Conservation (phyloP, 1,140 invertebrate species). For the Pogonomyrmex californicus region DNA sequence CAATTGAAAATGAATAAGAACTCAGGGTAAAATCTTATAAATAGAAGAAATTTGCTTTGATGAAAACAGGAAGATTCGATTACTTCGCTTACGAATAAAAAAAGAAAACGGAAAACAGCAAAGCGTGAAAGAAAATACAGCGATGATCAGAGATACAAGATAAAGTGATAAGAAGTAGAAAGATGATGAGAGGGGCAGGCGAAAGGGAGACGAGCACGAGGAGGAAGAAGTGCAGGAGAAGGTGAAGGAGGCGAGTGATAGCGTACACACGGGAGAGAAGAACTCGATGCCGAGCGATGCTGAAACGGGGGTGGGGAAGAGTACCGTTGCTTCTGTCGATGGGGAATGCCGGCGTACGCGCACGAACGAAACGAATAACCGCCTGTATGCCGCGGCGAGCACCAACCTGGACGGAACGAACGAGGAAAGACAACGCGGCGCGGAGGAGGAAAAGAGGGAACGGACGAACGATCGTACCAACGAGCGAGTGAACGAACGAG, state of each 20-base stretch:
- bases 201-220: constrained; percentile 45
- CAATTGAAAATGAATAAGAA: background rate
- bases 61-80: background rate
- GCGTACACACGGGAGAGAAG: constrained; percentile 62
- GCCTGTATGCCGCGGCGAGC: constrained; percentile 53
- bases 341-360: constrained; percentile 80
- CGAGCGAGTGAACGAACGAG: constrained; percentile 27
- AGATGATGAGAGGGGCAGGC: constrained; percentile 24
- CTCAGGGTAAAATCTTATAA: background rate
- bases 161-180: background rate
- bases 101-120: background rate
- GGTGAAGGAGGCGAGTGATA: constrained; percentile 59
- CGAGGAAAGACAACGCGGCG: constrained; percentile 52
- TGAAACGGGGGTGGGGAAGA: constrained; percentile 75
- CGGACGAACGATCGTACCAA: constrained; percentile 71
- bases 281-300: constrained; percentile 55
- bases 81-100: no score
- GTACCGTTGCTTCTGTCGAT: constrained; percentile 85
- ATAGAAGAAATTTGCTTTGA: background rate
- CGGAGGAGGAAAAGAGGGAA: constrained; percentile 76
- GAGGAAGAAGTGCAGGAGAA: constrained; percentile 12
- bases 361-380: constrained; percentile 73
- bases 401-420: constrained; percentile 66
- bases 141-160: constrained; percentile 21
- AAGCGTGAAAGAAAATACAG: constrained; percentile 13